A percentile compares a stretch with the other conserved stretches of the same genome.
These are phyloP conservation scores for Leptocoma aspasia DNA, from an alignment of 2,113 vertebrate genomes.

Conservation along the genomic window DNA sequence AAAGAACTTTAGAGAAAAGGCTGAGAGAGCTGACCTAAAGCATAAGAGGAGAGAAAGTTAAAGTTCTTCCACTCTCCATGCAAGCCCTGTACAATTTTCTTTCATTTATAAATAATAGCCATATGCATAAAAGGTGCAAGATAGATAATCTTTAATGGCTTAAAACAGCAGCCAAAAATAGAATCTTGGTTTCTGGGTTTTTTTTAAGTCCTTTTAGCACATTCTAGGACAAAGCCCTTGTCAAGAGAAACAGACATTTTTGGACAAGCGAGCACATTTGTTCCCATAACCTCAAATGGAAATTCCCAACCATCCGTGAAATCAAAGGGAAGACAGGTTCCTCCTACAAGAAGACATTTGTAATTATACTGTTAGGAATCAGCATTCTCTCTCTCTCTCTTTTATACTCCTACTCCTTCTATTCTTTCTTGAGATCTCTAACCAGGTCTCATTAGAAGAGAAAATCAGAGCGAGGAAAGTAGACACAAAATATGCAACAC, in stretches of 20 bases:
- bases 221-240: conserved; percentile 35
- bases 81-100: neutral
- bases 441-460: neutral
- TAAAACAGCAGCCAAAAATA: conserved; percentile 27
- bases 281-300: conserved; percentile 46
- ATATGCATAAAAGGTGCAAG: conserved; percentile 24
- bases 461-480: neutral
- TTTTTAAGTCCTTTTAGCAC: conserved; percentile 20
- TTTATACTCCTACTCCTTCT: conserved; percentile 23
- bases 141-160: conserved; percentile 12
- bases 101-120: conserved; percentile 41
- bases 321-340: conserved; percentile 40
- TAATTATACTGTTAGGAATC: conserved; percentile 41
- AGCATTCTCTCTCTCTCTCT: neutral
- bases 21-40: neutral
- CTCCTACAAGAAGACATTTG: conserved; percentile 46
- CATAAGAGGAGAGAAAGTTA: neutral
- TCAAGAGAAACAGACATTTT: conserved; percentile 32
- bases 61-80: neutral
- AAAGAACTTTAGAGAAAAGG: neutral
- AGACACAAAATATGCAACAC: neutral
- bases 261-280: conserved; percentile 17
- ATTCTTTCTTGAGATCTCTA: conserved; percentile 17
- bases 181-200: neutral
- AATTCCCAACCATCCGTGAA: conserved; percentile 56